Evolutionary conservation across 2,797 vertebrate genomes (phyloP), one percentile per base, ranked within the genome.

Genomic region (Champsocephalus gunnari): DNA sequence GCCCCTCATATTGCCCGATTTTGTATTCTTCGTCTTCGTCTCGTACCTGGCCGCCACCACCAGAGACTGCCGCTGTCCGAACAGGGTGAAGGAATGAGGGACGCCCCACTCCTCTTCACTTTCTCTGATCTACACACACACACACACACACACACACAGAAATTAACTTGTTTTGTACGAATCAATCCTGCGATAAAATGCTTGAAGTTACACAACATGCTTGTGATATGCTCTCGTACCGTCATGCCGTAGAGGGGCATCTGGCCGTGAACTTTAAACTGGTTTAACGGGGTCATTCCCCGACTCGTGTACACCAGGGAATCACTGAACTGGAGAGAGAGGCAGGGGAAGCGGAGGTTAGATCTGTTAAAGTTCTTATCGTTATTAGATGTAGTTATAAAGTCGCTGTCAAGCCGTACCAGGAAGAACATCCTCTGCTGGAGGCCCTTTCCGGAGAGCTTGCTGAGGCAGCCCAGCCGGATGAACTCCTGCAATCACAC

Each of bases 401-500:
- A 51, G n/a, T 3, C n/a, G 21, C 38, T 16, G 43, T 11, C 1
- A 34, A 4, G 10, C 53, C 44, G 7, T 93, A 99, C 98, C 97
- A 99, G 93, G 90, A 99, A 99, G 88, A 99, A 99, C 98, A 99
- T 99, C 64, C 98, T 95, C 89, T 99, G 98, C 83, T 99, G 98
- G 7, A 99, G 96, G 65, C 98, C 98, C 88, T 98, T 99, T 73
- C 97, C 97, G 0, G 98, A 99, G 54, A 99, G 95, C 85, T 99
- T 99, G 92, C 97, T 98, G 71, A 99, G 96, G 88, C 97, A 99
- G 10, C 98, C 98, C 59, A 98, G 93, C 79, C 98, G 91, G 92
- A 99, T 98, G 83, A 99, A 99, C 75, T 99, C 98, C 97, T 99
- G 91, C 4, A 81, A 61, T 75, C 32, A 49, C 49, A 74, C 24